Evolutionary conservation across 1,140 invertebrate genomes (phyloP).

Genomic region (Belonocnema kinseyi): DNA sequence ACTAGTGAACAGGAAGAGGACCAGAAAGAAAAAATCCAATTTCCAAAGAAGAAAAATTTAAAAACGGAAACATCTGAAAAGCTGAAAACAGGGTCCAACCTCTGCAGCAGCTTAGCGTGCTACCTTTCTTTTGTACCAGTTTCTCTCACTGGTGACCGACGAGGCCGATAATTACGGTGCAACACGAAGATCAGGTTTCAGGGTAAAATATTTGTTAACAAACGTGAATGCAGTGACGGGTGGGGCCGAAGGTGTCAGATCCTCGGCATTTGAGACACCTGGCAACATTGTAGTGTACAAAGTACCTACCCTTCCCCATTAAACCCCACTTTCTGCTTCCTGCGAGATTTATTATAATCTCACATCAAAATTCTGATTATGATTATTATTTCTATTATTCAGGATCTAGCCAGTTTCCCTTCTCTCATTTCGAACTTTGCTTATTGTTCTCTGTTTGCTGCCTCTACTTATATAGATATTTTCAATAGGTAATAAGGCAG

Average conservation of each 20-base stretch:
- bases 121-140: constrained; percentile 28
- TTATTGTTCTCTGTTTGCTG: constrained; percentile 67
- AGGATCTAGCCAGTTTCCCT: constrained; percentile 52
- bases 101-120: constrained; percentile 24
- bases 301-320: constrained; percentile 28
- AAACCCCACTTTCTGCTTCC: constrained; percentile 32
- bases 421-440: constrained; percentile 40
- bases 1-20: not conserved
- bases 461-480: constrained; percentile 38
- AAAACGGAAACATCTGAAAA: not conserved
- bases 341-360: constrained; percentile 54
- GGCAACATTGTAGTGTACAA: constrained; percentile 48
- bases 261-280: constrained; percentile 52
- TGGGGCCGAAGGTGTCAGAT: constrained; percentile 49
- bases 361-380: constrained; percentile 67
- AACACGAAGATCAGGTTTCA: constrained; percentile 59
- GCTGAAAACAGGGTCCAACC: not conserved
- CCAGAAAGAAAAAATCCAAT: not conserved
- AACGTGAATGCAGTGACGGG: constrained; percentile 51
- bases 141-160: constrained; percentile 25
- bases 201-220: constrained; percentile 66
- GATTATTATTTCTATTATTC: constrained; percentile 24
- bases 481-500: constrained; percentile 28
- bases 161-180: constrained; percentile 53
- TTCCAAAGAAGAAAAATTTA: not conserved